These are phyloP conservation scores for Platysteira castanea DNA, from an alignment of 2,113 vertebrate genomes.

Conservation along the genomic window DNA sequence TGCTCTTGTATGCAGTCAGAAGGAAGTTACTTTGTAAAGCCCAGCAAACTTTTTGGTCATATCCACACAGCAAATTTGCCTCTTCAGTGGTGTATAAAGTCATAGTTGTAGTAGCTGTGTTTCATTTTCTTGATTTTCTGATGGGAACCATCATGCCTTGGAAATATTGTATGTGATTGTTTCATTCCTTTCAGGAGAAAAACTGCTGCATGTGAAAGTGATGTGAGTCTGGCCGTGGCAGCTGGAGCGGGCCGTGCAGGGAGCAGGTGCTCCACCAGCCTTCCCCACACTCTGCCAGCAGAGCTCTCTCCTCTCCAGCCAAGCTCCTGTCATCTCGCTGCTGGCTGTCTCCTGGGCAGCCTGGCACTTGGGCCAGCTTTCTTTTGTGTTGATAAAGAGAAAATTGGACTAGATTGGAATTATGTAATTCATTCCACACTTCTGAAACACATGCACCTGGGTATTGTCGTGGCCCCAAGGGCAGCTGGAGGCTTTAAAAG, in stretches of 20 bases:
- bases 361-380: background rate
- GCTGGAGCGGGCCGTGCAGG: background rate
- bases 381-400: background rate
- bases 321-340: background rate
- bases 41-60: background rate
- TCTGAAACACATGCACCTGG: background rate
- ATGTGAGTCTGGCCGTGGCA: background rate
- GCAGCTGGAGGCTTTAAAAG: background rate
- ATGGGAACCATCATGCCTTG: background rate
- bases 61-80: background rate
- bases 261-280: conserved; percentile 16
- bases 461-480: background rate
- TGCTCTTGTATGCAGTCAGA: background rate
- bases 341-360: background rate
- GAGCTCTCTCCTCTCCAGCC: background rate
- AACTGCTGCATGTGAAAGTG: background rate
- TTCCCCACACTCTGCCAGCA: background rate
- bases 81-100: background rate
- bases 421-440: background rate
- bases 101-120: background rate
- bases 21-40: background rate
- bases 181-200: background rate
- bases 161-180: background rate
- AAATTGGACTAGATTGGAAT: background rate
- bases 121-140: background rate